These are phyloP conservation scores for Eupithecia insigniata DNA, from an alignment of 2,888 invertebrate genomes.

Conservation along the genomic window DNA sequence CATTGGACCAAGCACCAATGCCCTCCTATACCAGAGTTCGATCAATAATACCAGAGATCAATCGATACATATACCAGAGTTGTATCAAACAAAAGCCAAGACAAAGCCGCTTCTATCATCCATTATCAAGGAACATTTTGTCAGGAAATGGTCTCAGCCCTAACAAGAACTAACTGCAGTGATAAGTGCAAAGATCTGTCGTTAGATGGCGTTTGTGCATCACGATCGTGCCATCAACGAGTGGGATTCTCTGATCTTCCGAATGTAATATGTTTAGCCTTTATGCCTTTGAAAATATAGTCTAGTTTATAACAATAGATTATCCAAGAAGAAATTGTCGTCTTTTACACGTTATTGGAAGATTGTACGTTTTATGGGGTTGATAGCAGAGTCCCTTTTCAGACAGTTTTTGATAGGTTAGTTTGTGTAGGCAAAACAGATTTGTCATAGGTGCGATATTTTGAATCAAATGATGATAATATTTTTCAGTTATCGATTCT, in stretches of 20 bases:
- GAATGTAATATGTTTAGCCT: slow-evolving; percentile 15
- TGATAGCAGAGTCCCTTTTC: too few relatives aligned
- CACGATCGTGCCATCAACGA: slow-evolving; percentile 54
- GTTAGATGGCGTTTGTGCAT: slow-evolving; percentile 57
- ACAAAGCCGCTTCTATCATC: slow-evolving; percentile 12
- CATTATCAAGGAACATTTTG: slow-evolving; percentile 35
- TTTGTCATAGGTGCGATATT: neutral
- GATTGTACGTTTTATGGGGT: neutral
- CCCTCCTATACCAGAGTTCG: neutral
- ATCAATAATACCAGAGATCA: neutral
- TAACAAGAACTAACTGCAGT: slow-evolving; percentile 44
- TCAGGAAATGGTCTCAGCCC: slow-evolving; percentile 37
- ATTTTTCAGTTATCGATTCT: too few relatives aligned
- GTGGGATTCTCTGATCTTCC: slow-evolving; percentile 41
- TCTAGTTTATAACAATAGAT: slow-evolving; percentile 4
- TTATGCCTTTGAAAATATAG: slow-evolving; percentile 8
- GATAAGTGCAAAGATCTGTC: slow-evolving; percentile 51
- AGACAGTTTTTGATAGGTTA: too few relatives aligned
- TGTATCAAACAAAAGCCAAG: neutral
- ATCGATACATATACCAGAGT: neutral
- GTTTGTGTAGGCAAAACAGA: too few relatives aligned
- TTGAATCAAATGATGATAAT: too few relatives aligned
- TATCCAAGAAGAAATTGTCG: neutral
- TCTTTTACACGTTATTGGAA: neutral
- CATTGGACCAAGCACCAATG: neutral